phyloP scores from a whole-genome alignment of 2,113 vertebrate species.

The Zapornia atra region DNA sequence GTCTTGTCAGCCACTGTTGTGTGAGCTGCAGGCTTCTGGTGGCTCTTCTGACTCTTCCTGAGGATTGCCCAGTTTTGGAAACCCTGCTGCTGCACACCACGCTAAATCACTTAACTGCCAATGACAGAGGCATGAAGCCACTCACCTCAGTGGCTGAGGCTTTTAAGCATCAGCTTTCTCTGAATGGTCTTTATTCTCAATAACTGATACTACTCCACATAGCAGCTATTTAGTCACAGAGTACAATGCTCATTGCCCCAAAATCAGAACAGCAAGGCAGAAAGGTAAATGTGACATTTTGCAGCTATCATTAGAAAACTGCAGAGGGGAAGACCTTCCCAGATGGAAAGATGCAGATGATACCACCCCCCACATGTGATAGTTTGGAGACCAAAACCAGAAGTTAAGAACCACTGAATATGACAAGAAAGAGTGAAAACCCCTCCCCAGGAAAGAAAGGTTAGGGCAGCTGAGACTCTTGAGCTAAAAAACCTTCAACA shows the following conservation, averaged over 20 bases:
- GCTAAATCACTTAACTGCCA: too few species aligned
- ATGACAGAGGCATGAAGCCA: too few species aligned
- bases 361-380: rapidly evolving
- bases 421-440: not conserved
- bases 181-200: not conserved
- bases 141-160: not conserved
- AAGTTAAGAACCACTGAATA: not conserved
- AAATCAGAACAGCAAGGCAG: not conserved
- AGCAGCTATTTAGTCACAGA: not conserved
- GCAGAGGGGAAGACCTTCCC: not conserved
- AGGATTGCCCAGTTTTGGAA: too few species aligned
- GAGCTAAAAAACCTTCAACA: not conserved
- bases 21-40: too few species aligned
- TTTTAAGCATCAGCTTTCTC: slow-evolving; percentile 13
- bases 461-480: not conserved
- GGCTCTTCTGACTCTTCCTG: too few species aligned
- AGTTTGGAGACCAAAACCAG: not conserved
- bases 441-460: not conserved
- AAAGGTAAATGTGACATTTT: not conserved
- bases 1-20: too few species aligned
- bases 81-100: too few species aligned
- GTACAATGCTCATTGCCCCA: not conserved
- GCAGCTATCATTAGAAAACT: not conserved
- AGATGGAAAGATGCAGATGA: not conserved
- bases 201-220: not conserved